Evolutionary conservation across 2,888 invertebrate species (phyloP), one percentile per base, ranked within the genome.

Genomic region (Trichopoda pennipes): DNA sequence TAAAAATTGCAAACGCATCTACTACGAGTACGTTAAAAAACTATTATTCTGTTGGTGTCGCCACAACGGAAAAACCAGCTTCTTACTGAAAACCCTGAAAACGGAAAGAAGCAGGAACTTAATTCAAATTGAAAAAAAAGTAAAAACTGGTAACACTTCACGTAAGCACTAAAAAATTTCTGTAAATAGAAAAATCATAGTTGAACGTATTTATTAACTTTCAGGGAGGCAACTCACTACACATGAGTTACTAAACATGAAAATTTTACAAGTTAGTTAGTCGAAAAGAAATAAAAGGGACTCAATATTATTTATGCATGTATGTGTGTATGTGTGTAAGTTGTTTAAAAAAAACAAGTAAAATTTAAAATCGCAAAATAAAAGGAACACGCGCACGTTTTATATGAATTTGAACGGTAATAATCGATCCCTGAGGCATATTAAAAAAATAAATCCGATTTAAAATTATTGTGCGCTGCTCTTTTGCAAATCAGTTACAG

Each of bases 381-480:
- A 83, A 80, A 83, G 61, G 86, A 84, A 85, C 86, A 86, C 86
- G 89, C 88, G 90, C 90, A 90, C 90, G 90, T 90, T 90, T 90
- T 90, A 90, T 90, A 88, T 89, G 90, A 90, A 88, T 90, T 90
- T 90, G 90, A 90, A 90, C 89, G 90, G 90, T 88, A 90, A 90
- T 90, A 90, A 90, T 90, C 90, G 90, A 90, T 90, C 90, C 90
- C 90, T 87, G 90, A 90, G 90, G 90, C 90, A 90, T 90, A 90
- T 90, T 90, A 89, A 89, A 89, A 78, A 89, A 89, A 90, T 89
- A 90, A 90, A 90, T 90, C 90, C 89, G 88, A 87, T 89, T 89
- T 87, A 85, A 86, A 87, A 87, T 87, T 87, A 86, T 86, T 86
- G 83, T 83, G 47, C 47, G n/a, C 74, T 66, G 49, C 64, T 47